Conservation (phyloP, 2,113 vertebrate genomes). For the Apodemus speciosus region DNA sequence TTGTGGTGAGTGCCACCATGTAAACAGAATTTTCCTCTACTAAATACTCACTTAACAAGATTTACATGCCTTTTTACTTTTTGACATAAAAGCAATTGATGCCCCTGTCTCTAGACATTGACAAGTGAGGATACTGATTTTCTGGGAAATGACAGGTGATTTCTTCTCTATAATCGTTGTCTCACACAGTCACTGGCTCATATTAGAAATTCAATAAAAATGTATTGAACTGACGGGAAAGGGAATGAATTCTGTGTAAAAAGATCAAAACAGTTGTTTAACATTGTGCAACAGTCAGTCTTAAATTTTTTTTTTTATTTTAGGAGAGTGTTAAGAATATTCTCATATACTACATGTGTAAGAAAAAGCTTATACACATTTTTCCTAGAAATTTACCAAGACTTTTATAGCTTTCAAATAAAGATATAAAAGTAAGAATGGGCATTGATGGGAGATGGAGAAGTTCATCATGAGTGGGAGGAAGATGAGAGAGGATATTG, state of each 20-base stretch:
- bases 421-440: not conserved
- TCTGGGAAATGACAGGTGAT: not conserved
- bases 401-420: not conserved
- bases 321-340: not conserved
- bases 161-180: not conserved
- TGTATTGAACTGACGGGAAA: not conserved
- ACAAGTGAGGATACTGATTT: slow-evolving; percentile 7
- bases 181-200: not conserved
- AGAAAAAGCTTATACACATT: slow-evolving; percentile 17
- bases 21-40: not conserved
- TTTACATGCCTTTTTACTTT: not conserved
- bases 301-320: slow-evolving; percentile 49
- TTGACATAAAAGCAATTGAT: slow-evolving; percentile 21
- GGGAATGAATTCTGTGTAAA: not conserved
- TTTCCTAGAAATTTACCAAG: slow-evolving; percentile 11
- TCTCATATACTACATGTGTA: not conserved
- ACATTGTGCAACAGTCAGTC: not conserved
- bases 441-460: not conserved
- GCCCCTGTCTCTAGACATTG: not conserved
- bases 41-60: slow-evolving; percentile 3
- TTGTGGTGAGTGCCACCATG: not conserved
- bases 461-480: not conserved
- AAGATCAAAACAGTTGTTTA: not conserved
- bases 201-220: not conserved
- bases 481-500: not conserved